Evolutionary conservation across 2,797 vertebrate genomes (phyloP).

Genomic region (Gephyroberyx darwinii): DNA sequence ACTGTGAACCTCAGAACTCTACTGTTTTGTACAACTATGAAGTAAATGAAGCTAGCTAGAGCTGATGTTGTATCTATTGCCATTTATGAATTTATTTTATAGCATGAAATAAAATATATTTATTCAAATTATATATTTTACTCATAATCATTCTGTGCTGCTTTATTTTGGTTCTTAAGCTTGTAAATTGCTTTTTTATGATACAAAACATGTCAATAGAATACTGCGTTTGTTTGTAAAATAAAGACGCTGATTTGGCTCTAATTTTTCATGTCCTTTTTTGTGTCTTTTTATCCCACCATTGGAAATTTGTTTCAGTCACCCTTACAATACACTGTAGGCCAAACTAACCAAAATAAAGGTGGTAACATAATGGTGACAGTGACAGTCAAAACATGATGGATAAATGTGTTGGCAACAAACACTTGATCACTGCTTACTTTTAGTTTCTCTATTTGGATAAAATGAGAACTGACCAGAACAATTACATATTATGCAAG

Average conservation of each 20-base stretch:
- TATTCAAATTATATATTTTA: slow-evolving; percentile 99
- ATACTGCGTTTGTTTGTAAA: slow-evolving; percentile 97
- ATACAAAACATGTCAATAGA: slow-evolving; percentile 94
- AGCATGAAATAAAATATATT: slow-evolving; percentile 99
- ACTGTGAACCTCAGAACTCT: slow-evolving; percentile 99
- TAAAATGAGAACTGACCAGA: too few relatives aligned
- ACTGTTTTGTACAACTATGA: slow-evolving; percentile 94
- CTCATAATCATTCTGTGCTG: slow-evolving; percentile 97
- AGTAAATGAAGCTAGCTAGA: slow-evolving; percentile 99
- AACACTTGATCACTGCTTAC: too few relatives aligned
- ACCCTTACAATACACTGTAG: too few relatives aligned
- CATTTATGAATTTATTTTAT: slow-evolving; percentile 99
- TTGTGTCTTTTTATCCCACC: slow-evolving; percentile 32
- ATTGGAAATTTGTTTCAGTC: not conserved
- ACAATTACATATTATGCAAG: too few relatives aligned
- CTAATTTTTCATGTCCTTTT: slow-evolving; percentile 50
- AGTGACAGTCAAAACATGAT: too few relatives aligned
- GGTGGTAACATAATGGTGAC: too few relatives aligned
- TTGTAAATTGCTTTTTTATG: slow-evolving; percentile 99
- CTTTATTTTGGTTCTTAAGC: slow-evolving; percentile 93
- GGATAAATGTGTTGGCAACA: too few relatives aligned
- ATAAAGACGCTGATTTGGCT: slow-evolving; percentile 99
- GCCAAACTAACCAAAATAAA: too few relatives aligned
- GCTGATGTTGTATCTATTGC: slow-evolving; percentile 97
- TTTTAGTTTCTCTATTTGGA: too few relatives aligned